phyloP scores from a whole-genome alignment of 2,113 vertebrate genomes.

The Herpailurus yagouaroundi region DNA sequence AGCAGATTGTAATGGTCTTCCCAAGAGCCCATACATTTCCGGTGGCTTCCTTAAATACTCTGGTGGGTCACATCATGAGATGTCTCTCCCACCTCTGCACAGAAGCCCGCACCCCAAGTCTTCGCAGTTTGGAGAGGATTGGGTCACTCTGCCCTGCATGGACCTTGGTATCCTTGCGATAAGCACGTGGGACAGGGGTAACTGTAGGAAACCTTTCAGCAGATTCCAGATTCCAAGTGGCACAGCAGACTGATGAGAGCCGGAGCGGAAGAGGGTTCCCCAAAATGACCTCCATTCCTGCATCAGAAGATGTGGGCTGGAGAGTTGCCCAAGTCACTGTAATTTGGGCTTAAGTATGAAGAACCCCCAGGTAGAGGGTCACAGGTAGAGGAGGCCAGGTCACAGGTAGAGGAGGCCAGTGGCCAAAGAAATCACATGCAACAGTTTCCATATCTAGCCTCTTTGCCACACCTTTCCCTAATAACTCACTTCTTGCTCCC shows the following conservation, averaged over 20 bases:
- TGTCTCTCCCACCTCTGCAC: neutral
- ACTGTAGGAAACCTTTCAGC: neutral
- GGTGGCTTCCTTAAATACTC: neutral
- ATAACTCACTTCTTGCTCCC: neutral
- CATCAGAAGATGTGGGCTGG: neutral
- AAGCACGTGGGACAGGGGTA: neutral
- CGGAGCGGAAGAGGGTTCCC: neutral
- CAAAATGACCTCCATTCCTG: neutral
- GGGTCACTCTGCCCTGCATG: fast-evolving
- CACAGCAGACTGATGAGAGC: neutral
- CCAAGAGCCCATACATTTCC: neutral
- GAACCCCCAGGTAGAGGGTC: neutral
- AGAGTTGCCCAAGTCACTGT: neutral
- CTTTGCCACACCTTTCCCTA: neutral
- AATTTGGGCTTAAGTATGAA: neutral
- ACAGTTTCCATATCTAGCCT: neutral
- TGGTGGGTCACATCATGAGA: neutral
- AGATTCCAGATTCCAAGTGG: neutral
- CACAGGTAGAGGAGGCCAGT: neutral
- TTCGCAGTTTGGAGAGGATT: neutral
- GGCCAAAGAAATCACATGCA: neutral
- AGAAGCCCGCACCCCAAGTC: neutral
- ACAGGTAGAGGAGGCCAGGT: neutral
- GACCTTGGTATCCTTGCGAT: neutral
- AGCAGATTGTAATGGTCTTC: neutral